These are phyloP conservation scores for Erannis defoliaria DNA, from an alignment of 2,888 invertebrate species.

Conservation along the genomic window DNA sequence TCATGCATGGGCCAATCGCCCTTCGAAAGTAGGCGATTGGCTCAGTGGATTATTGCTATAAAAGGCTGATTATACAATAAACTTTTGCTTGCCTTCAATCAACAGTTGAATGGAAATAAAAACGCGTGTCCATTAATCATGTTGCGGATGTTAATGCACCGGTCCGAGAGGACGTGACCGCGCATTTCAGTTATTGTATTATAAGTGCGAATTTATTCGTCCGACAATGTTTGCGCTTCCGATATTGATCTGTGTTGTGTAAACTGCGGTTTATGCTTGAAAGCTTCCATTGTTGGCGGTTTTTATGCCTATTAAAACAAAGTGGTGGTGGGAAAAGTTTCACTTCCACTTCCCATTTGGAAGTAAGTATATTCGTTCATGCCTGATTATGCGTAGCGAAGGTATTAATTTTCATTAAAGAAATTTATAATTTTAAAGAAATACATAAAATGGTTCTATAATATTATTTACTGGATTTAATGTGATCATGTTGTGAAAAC, in stretches of 20 bases:
- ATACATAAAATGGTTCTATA: no score
- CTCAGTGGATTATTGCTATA: no score
- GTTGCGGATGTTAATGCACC: slow-evolving; percentile 15
- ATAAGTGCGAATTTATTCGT: slow-evolving; percentile 49
- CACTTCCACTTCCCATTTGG: slow-evolving; percentile 2
- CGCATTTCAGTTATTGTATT: slow-evolving; percentile 58
- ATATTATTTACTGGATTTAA: no score
- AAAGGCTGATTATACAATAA: not conserved
- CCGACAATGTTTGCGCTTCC: slow-evolving; percentile 42
- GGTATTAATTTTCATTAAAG: not conserved
- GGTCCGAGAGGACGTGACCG: slow-evolving; percentile 48
- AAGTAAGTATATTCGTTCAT: not conserved
- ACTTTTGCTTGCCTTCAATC: slow-evolving; percentile 8
- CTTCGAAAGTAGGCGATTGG: no score
- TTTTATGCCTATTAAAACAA: slow-evolving; percentile 21
- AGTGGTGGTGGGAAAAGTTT: slow-evolving; percentile 14
- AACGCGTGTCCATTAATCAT: slow-evolving; percentile 9
- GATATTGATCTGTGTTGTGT: slow-evolving; percentile 46
- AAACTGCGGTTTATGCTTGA: slow-evolving; percentile 45
- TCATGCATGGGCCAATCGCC: no score
- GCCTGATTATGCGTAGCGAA: not conserved
- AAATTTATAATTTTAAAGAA: not conserved
- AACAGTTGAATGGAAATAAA: slow-evolving; percentile 13
- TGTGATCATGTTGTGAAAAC: no score
- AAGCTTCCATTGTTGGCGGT: slow-evolving; percentile 41